Base-by-base conservation (phyloP, 2,888 invertebrate species). In the Zhuqinia jingwanae region DNA sequence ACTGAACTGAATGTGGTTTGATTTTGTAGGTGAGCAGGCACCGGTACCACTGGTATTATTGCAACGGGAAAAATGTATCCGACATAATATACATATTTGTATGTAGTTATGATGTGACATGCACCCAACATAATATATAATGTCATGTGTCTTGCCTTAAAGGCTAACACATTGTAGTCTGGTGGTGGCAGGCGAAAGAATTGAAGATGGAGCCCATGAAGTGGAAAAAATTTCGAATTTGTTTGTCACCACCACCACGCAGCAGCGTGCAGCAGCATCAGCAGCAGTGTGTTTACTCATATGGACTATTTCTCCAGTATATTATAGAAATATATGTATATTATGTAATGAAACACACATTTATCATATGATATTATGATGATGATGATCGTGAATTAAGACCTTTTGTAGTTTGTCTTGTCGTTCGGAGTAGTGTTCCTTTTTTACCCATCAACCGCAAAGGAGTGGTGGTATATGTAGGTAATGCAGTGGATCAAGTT, bases 171-270 rank as follows among this genome's bases (percentile, higher is more conserved):
- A n/a, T n/a, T 70, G 70, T 36, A 36, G 36, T 47, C 70, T 70
- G 70, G 47, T 15, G 25, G 5, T 70, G 70, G 70, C 70, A 70
- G 70, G 15, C 70, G 36, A 30, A 42, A 17, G 70, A 70, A 42
- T 76, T 76, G 76, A 50, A 42, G 76, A 77, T 77, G 45, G 30
- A 56, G 77, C 76, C 20, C 76, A 84, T 68, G 77, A 68, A 84
- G 77, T 68, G 84, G 77, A 77, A 84, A 83, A 68, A 83, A 68
- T 11, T 82, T 60, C 45, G 56, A 82, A 70, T 82, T 82, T 82
- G 73, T 60, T 73, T 70, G 68, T 42, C 13, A 56, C 65, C 27
- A 45, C 50, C n/a, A n/a, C n/a, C n/a, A n/a, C n/a, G n/a, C n/a
- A n/a, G n/a, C n/a, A n/a, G n/a, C n/a, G n/a, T n/a, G 42, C 15